A percentile compares a stretch with the other conserved stretches of the same genome.
These are phyloP conservation scores for Drosophila virilis DNA, from an alignment of 1,140 invertebrate species.

Conservation along the genomic window DNA sequence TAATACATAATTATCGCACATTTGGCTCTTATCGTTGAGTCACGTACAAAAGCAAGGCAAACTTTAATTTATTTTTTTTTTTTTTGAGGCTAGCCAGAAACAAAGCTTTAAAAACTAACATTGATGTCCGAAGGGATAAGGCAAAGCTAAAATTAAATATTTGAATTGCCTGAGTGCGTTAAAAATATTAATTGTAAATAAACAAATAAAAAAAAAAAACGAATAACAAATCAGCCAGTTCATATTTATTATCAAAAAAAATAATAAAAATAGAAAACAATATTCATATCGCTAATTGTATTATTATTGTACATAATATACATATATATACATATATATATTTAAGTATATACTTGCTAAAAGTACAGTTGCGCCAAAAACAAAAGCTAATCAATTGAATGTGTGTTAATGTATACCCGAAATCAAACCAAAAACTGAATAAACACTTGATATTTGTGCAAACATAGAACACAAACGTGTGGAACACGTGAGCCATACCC, in stretches of 20 bases:
- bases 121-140: constrained; percentile 1
- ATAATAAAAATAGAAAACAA: constrained; percentile 21
- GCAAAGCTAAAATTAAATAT: not conserved
- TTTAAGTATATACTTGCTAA: constrained; percentile 18
- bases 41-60: not conserved
- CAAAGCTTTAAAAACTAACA: constrained; percentile 29
- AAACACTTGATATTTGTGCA: constrained; percentile 68
- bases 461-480: constrained; percentile 56
- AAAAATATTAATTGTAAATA: constrained; percentile 50
- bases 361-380: constrained; percentile 69
- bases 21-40: not conserved
- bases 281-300: constrained; percentile 62
- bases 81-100: not conserved
- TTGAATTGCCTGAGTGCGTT: not conserved
- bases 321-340: constrained; percentile 32
- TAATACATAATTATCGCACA: too few relatives aligned
- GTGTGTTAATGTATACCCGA: constrained; percentile 71
- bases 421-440: constrained; percentile 46
- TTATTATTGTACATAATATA: constrained; percentile 51
- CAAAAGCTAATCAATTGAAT: constrained; percentile 66
- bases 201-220: not conserved
- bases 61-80: not conserved
- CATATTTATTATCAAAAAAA: constrained; percentile 6
- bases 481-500: constrained; percentile 52
- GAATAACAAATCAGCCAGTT: constrained; percentile 9